Evolutionary conservation across 2,797 vertebrate species (phyloP), one percentile per base, ranked within the genome.

Genomic region (Oryzias dopingdopingensis): DNA sequence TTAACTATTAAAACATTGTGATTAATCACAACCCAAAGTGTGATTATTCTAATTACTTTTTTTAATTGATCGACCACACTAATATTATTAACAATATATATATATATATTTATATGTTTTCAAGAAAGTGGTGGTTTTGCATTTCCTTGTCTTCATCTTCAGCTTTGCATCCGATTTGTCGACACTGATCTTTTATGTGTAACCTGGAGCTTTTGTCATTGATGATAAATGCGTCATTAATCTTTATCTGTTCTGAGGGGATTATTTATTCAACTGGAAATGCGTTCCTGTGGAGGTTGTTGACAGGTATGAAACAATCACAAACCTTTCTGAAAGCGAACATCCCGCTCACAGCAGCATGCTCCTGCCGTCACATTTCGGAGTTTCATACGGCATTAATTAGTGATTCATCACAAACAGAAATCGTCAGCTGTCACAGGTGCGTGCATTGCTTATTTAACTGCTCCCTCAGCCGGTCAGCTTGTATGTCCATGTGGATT

Each of bases 211-310:
- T 68, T 68, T 65, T 81, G 79, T 85, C 84, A 74, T 17, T 49
- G 16, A 62, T 75, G 73, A 84, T 80, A 80, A 84, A 83, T 81
- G 72, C 67, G 67, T 79, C 76, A 83, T 88, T 83, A 77, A 84
- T 87, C 88, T 82, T 76, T 76, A 84, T 87, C 62, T 77, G 42
- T 46, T 74, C 49, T 67, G 51, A 76, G 68, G 65, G 67, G 46
- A 79, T 72, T 69, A 81, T 81, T 81, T 74, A 84, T 83, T 80
- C 73, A 72, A 51, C 61, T 79, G 76, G 71, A 84, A 81, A 79
- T 59, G 17, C 37, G 7, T 72, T 70, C 52, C 55, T 67, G 50
- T 62, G 68, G 49, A 68, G 60, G 49, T 68, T 71, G 65, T 76
- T 81, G 80, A 78, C 78, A 63, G 83, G 59, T 73, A 71, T 67